Base-by-base conservation (phyloP, 2,888 invertebrate genomes). In the Rotaria magnacalcarata region DNA sequence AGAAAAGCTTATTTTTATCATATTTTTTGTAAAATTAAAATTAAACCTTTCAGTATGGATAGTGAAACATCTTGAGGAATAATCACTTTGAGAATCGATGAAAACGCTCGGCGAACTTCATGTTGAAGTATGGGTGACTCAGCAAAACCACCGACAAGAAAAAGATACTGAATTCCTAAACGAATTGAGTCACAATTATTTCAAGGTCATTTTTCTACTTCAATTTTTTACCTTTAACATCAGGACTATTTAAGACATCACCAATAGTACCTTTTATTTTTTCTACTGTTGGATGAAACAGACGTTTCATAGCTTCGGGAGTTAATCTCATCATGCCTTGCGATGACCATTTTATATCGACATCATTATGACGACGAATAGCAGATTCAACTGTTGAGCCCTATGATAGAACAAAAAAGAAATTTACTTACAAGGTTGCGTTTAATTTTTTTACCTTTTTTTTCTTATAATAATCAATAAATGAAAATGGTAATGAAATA, bases 111-210 rank as follows among this genome's bases (percentile, higher is more conserved):
- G 84, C 92, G 89, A n/a, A 93, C 90, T 88, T 92, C 91, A 87
- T 92, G 90, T 88, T 93, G 93, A 11, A 93, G 89, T 84, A 93
- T 90, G 54, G 91, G 91, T 0, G 93, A 93, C 88, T 93, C 93
- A 0, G 93, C 91, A 89, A 93, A 93, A 16, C 93, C 93, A 52
- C 93, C 93, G 7, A 93, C 93, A 87, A 93, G 90, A 89, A 93
- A 93, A 88, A 93, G 89, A 88, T 92, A 92, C 86, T 90, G 90
- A 50, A 92, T 89, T 58, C 89, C 91, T 89, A 47, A 16, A 74
- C 14, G 4, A 60, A 60, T 27, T 3, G 21, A 52, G 14, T 52
- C 14, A 14, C 16, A 52, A 52, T 14, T 14, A 16, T 52, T 4
- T 52, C 16, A 34, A 34, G 34, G 2, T 2, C 34, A 34, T 34